phyloP scores from a whole-genome alignment of 23 tunicate genomes.

The Aplidium turbinatum region DNA sequence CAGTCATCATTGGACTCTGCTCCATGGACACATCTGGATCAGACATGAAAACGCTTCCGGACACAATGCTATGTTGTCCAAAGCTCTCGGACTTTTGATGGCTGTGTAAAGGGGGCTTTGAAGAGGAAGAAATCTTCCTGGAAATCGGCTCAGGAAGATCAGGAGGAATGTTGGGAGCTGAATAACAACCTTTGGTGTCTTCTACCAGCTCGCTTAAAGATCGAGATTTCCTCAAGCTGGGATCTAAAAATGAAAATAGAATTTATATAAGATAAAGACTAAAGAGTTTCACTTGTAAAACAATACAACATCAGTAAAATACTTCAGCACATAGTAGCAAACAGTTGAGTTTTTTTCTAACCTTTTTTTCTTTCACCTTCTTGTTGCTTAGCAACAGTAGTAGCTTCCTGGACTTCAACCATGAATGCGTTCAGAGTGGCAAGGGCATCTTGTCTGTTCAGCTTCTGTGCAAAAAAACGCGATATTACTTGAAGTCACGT shows the following conservation, averaged over 20 bases:
- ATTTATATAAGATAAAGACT: too few species aligned
- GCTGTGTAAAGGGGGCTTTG: background rate
- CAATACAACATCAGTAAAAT: too few species aligned
- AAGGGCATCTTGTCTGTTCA: constrained; percentile 37
- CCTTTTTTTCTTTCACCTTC: constrained; percentile 28
- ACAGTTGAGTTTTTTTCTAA: too few species aligned
- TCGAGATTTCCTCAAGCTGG: constrained; percentile 1
- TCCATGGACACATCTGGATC: constrained; percentile 30
- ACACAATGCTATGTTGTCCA: constrained; percentile 24
- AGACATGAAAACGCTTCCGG: constrained; percentile 33
- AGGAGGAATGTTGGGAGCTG: background rate
- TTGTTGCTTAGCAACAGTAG: constrained; percentile 50
- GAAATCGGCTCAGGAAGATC: background rate
- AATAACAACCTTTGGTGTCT: background rate
- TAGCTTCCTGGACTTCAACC: constrained; percentile 58
- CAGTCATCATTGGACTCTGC: background rate
- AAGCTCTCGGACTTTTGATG: constrained; percentile 28
- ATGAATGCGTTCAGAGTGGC: constrained; percentile 49
- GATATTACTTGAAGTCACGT: too few species aligned
- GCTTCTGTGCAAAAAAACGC: background rate
- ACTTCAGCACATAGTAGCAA: too few species aligned
- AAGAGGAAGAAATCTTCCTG: background rate
- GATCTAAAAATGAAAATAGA: too few species aligned
- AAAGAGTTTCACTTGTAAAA: too few species aligned
- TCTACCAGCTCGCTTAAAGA: background rate